Evolutionary conservation across 2,113 vertebrate genomes (phyloP).

Genomic region (Hyaena hyaena): DNA sequence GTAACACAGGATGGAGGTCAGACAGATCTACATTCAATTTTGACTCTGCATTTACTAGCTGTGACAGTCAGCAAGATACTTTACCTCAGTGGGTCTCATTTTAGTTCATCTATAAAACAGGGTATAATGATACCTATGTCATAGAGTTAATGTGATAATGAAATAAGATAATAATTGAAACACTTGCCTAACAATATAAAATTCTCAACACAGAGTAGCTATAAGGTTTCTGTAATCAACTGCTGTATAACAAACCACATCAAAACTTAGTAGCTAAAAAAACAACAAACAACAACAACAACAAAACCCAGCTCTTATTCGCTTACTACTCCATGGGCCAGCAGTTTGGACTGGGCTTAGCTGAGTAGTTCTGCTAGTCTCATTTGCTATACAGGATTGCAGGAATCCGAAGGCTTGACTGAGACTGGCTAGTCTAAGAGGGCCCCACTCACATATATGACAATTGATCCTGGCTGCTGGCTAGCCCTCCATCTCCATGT

Average conservation of each 20-base stretch:
- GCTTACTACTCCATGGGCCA: background rate
- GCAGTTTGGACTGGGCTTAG: background rate
- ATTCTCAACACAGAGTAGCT: background rate
- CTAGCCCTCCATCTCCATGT: background rate
- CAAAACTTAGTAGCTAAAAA: background rate
- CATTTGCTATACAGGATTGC: background rate
- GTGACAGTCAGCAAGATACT: background rate
- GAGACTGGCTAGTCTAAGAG: background rate
- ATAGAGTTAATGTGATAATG: background rate
- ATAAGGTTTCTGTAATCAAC: background rate
- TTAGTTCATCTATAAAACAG: background rate
- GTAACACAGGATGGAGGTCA: background rate
- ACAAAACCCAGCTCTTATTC: background rate
- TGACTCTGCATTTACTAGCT: background rate
- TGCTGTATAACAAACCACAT: background rate
- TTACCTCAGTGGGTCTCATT: background rate
- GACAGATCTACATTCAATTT: background rate
- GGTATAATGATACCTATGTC: background rate
- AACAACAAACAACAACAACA: background rate
- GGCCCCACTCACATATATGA: background rate
- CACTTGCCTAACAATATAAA: constrained; percentile 11
- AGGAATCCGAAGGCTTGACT: background rate
- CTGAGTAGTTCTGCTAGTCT: background rate
- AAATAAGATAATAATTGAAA: constrained; percentile 27
- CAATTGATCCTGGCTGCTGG: background rate